Evolutionary conservation across 2,113 vertebrate genomes (phyloP).

Genomic region (Lepisosteus oculatus): DNA sequence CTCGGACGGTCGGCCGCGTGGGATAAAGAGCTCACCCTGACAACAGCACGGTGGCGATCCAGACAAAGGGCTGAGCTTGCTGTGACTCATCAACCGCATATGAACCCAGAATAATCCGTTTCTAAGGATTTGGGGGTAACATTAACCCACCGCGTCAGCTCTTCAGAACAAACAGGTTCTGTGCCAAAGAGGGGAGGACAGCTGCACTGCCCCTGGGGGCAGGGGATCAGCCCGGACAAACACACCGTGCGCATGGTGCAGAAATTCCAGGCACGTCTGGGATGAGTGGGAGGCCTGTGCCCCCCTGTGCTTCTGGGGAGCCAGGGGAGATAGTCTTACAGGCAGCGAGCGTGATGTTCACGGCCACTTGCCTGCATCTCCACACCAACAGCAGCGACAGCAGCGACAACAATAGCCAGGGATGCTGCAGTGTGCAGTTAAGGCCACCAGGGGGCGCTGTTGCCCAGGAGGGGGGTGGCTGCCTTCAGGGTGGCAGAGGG

Average conservation of each 20-base stretch:
- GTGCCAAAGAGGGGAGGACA: background rate
- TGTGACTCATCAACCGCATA: background rate
- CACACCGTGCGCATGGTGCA: background rate
- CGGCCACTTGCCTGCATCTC: background rate
- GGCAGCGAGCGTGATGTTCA: background rate
- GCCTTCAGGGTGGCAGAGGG: background rate
- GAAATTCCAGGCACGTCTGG: background rate
- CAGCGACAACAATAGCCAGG: background rate
- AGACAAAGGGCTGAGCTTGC: too few species aligned
- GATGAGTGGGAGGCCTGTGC: background rate
- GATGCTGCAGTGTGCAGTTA: background rate
- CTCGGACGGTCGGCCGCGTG: too few species aligned
- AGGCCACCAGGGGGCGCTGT: background rate
- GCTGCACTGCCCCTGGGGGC: background rate
- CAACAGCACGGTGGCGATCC: too few species aligned
- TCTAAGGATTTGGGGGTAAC: background rate
- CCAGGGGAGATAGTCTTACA: background rate
- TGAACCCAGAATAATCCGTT: background rate
- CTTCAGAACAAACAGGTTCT: background rate
- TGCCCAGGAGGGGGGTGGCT: background rate
- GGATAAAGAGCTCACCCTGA: too few species aligned
- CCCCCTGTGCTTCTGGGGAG: background rate
- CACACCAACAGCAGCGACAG: background rate
- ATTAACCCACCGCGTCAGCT: background rate
- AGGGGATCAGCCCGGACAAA: background rate